These are phyloP conservation scores for Lagorchestes hirsutus DNA, from an alignment of 2,797 vertebrate species.

Conservation along the genomic window DNA sequence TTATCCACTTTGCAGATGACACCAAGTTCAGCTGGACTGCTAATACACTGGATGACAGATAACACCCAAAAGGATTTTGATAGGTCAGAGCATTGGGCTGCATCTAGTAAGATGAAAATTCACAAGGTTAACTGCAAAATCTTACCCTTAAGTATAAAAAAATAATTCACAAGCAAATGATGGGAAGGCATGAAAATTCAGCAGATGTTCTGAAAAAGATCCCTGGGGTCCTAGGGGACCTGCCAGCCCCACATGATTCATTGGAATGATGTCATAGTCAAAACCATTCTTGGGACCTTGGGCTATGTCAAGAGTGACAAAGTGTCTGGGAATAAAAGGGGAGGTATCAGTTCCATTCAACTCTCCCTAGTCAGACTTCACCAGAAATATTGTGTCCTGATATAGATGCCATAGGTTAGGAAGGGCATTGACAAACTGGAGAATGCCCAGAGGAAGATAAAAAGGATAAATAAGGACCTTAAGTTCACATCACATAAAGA, in stretches of 20 bases:
- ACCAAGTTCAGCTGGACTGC: neutral
- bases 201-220: neutral
- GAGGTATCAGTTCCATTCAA: neutral
- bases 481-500: neutral
- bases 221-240: neutral
- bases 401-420: neutral
- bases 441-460: neutral
- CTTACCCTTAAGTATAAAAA: neutral
- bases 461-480: neutral
- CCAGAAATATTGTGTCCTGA: neutral
- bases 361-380: neutral
- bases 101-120: neutral
- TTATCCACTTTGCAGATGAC: neutral
- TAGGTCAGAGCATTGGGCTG: neutral
- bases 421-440: neutral
- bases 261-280: too few relatives aligned
- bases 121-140: neutral
- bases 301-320: neutral
- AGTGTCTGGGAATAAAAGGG: neutral
- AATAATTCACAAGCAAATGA: neutral
- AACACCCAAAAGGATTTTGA: neutral
- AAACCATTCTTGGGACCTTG: neutral
- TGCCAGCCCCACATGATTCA: neutral
- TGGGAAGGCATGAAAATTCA: neutral
- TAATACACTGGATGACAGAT: neutral